A percentile compares a stretch with the other conserved stretches of the same genome.
Conservation (phyloP, 1,140 invertebrate species). For the Mercenaria mercenaria region DNA sequence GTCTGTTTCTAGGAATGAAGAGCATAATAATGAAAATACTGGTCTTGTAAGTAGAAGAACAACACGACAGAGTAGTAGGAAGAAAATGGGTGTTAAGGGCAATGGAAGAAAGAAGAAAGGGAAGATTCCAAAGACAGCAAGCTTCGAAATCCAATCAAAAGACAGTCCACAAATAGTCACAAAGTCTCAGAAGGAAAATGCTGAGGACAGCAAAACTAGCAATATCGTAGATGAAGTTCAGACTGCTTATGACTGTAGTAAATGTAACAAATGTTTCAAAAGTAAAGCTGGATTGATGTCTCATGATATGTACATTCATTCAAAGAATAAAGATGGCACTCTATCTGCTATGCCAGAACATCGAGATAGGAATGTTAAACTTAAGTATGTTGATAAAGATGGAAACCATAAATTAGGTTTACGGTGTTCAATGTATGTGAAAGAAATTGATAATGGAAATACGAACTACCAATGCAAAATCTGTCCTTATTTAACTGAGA, state of each 20-base stretch:
- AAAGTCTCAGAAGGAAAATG: not conserved
- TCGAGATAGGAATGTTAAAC: not conserved
- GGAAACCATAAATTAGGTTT: not conserved
- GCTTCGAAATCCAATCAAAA: not conserved
- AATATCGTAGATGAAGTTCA: not conserved
- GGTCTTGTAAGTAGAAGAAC: not conserved
- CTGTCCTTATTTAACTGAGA: not conserved
- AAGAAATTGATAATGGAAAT: not conserved
- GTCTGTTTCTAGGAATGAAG: not conserved
- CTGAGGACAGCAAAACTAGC: not conserved
- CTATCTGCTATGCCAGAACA: no score
- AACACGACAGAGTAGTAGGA: not conserved
- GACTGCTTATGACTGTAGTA: not conserved
- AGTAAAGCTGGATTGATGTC: not conserved
- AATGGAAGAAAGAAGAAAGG: not conserved
- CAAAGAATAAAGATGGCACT: not conserved
- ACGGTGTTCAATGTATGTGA: not conserved
- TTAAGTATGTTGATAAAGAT: not conserved
- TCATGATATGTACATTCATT: not conserved
- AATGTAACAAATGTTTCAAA: conserved; percentile 1
- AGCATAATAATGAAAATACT: not conserved
- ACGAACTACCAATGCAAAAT: not conserved
- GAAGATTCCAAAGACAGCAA: no score
- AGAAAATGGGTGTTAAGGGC: not conserved
- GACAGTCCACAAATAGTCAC: not conserved